A percentile compares a stretch with the other conserved stretches of the same genome.
These are phyloP conservation scores for Lepetodrilus schrolli DNA, from an alignment of 2,888 invertebrate species.

Conservation along the genomic window DNA sequence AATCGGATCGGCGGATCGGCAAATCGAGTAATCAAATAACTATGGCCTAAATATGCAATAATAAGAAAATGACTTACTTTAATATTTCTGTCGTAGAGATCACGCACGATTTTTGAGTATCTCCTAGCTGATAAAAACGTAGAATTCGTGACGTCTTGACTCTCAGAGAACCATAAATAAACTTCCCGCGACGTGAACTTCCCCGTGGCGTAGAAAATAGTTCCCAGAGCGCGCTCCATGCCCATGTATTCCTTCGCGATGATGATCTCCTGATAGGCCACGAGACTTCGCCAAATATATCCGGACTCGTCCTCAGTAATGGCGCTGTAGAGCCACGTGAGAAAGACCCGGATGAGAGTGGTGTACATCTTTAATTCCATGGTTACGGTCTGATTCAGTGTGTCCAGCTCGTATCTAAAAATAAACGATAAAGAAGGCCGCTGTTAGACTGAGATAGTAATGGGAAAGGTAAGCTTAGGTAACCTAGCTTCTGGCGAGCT, in stretches of 20 bases:
- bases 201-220: conserved; percentile 64
- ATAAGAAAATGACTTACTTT: conserved; percentile 22
- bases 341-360: conserved; percentile 60
- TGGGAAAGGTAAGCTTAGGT: no score
- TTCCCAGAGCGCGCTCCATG: conserved; percentile 62
- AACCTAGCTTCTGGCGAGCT: no score
- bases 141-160: conserved; percentile 64
- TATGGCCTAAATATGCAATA: no score
- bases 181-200: conserved; percentile 59
- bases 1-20: no score
- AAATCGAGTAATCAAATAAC: no score
- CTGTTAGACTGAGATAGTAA: no score
- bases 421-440: no score
- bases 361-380: conserved; percentile 67
- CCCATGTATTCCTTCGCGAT: conserved; percentile 66
- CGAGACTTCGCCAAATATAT: conserved; percentile 62
- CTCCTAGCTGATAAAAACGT: conserved; percentile 62
- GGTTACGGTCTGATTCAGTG: conserved; percentile 45
- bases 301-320: conserved; percentile 74
- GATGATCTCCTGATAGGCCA: conserved; percentile 66
- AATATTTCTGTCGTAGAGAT: conserved; percentile 54
- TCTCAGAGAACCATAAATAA: conserved; percentile 63
- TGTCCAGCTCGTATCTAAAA: conserved; percentile 49
- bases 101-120: conserved; percentile 59
- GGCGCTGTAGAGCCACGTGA: conserved; percentile 66